phyloP scores from a whole-genome alignment of 2,888 invertebrate species.

The Pachliopta kotzebuea region DNA sequence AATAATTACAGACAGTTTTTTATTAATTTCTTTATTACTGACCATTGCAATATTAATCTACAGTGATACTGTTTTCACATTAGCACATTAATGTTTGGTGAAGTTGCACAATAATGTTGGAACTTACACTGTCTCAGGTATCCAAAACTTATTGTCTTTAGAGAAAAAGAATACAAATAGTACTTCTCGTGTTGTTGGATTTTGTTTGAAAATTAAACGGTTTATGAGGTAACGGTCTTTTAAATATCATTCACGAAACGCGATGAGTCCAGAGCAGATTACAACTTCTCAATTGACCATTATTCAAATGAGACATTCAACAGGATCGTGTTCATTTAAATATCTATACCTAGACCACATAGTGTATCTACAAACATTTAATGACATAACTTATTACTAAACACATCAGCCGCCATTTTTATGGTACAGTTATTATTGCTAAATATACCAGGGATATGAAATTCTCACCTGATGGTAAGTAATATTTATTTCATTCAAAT shows the following conservation, averaged over 20 bases:
- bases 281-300: constrained; percentile 38
- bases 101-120: no score
- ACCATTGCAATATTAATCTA: neutral
- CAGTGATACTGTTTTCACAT: no score
- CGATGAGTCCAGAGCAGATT: constrained; percentile 5
- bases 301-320: constrained; percentile 48
- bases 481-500: no score
- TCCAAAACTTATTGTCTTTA: neutral
- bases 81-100: no score
- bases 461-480: no score
- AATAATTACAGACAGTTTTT: constrained; percentile 7
- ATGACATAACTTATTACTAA: constrained; percentile 8
- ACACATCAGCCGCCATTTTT: neutral
- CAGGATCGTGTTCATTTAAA: constrained; percentile 33
- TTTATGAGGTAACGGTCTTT: constrained; percentile 27
- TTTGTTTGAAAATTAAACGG: constrained; percentile 25
- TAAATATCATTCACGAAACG: constrained; percentile 35
- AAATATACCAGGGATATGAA: no score
- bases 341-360: constrained; percentile 15
- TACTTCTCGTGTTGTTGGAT: neutral
- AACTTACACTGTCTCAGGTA: no score
- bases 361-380: constrained; percentile 12
- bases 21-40: constrained; percentile 2
- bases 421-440: no score
- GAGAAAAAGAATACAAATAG: neutral